Evolutionary conservation across 1,140 invertebrate genomes (phyloP).

Genomic region (Lasioglossum baleicum): DNA sequence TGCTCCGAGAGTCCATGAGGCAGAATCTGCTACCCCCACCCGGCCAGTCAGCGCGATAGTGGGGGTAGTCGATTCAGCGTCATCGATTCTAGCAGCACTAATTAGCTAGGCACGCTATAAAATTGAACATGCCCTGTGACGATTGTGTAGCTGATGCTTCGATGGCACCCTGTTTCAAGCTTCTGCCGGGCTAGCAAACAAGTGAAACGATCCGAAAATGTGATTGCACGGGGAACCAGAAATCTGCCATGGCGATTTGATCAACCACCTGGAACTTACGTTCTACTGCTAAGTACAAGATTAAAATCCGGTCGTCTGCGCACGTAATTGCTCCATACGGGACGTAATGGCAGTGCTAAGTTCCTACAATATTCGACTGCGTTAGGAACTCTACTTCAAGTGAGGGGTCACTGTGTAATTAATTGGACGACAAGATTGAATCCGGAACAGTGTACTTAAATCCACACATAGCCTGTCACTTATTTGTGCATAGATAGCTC

Average conservation of each 20-base stretch:
- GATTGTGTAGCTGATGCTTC: neutral
- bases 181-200: no score
- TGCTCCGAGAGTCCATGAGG: no score
- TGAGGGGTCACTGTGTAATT: neutral
- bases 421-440: constrained; percentile 2
- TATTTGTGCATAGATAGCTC: no score
- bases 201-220: neutral
- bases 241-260: constrained; percentile 26
- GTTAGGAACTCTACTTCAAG: constrained; percentile 32
- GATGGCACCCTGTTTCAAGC: neutral
- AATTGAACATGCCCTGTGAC: neutral
- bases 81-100: no score
- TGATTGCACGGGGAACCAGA: neutral
- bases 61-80: no score
- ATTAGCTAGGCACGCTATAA: neutral
- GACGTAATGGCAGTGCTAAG: constrained; percentile 63
- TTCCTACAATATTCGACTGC: constrained; percentile 64
- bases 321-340: constrained; percentile 72
- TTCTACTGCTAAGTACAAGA: constrained; percentile 76
- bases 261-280: constrained; percentile 68
- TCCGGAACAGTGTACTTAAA: neutral
- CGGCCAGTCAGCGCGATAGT: no score
- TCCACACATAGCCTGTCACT: no score
- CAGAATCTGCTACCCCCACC: no score
- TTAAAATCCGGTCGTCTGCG: constrained; percentile 76